Percentiles rank a stretch among this genome's conserved stretches.
These are phyloP conservation scores for Corythoichthys haematopterus DNA, from an alignment of 2,113 vertebrate species.

Conservation along the genomic window DNA sequence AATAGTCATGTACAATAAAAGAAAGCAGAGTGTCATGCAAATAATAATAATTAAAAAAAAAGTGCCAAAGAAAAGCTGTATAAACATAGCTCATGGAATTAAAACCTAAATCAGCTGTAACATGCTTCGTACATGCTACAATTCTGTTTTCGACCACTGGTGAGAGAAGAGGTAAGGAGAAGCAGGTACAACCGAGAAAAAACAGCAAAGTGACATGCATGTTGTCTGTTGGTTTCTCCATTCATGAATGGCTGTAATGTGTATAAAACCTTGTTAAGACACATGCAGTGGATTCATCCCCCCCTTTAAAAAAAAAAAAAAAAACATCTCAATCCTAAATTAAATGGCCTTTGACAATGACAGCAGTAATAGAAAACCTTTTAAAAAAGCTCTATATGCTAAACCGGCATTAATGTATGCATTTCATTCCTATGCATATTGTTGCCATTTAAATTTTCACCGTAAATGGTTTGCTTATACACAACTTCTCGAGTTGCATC, in stretches of 20 bases:
- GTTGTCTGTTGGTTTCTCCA: conserved; percentile 49
- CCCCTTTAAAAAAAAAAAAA: background rate
- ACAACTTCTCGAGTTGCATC: too few species aligned
- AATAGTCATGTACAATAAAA: conserved; percentile 73
- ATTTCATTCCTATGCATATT: conserved; percentile 26
- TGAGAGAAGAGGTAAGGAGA: conserved; percentile 42
- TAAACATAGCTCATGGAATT: conserved; percentile 34
- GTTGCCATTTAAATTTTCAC: conserved; percentile 8
- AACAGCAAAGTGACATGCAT: conserved; percentile 62
- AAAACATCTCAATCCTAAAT: conserved; percentile 13
- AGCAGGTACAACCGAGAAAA: conserved; percentile 62
- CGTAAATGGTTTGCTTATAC: background rate
- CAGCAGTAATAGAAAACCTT: conserved; percentile 34
- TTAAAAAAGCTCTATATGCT: conserved; percentile 32
- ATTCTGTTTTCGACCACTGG: conserved; percentile 42
- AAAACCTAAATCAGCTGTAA: conserved; percentile 53
- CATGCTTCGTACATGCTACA: conserved; percentile 59
- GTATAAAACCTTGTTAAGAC: conserved; percentile 24
- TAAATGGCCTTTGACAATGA: conserved; percentile 46
- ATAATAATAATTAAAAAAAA: conserved; percentile 36
- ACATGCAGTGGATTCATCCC: conserved; percentile 46
- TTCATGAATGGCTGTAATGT: conserved; percentile 42
- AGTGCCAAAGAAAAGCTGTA: conserved; percentile 19
- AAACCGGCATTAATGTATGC: conserved; percentile 26
- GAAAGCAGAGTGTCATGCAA: conserved; percentile 61